These are phyloP conservation scores for Prenolepis imparis DNA, from an alignment of 2,888 invertebrate genomes.

Conservation along the genomic window DNA sequence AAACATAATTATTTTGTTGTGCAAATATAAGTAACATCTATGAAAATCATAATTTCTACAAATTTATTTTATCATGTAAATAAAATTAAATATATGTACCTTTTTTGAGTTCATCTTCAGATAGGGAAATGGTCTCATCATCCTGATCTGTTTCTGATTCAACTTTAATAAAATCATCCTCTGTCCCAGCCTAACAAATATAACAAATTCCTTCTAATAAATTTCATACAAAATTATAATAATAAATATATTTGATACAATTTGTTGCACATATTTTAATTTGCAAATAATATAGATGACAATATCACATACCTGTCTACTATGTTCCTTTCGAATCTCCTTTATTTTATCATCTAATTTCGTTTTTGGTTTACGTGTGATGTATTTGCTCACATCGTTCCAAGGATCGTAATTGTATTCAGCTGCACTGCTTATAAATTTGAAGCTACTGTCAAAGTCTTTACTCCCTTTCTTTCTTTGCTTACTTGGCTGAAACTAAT, in stretches of 20 bases:
- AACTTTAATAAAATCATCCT: slow-evolving; percentile 90
- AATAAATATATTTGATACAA: slow-evolving; percentile 19
- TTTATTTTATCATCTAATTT: slow-evolving; percentile 95
- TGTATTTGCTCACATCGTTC: slow-evolving; percentile 93
- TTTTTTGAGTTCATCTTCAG: slow-evolving; percentile 82
- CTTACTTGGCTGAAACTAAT: slow-evolving; percentile 94
- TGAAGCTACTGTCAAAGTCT: slow-evolving; percentile 93
- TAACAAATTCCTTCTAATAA: slow-evolving; percentile 8
- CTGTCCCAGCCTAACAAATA: slow-evolving; percentile 78
- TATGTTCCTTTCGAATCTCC: slow-evolving; percentile 86
- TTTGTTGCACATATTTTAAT: neutral
- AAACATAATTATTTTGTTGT: slow-evolving; percentile 11
- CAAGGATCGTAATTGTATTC: slow-evolving; percentile 94
- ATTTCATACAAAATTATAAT: neutral
- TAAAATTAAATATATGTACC: slow-evolving; percentile 70
- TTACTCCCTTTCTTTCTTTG: slow-evolving; percentile 90
- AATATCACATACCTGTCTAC: slow-evolving; percentile 85
- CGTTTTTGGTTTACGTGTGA: slow-evolving; percentile 92
- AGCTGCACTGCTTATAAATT: slow-evolving; percentile 92
- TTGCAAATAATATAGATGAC: neutral
- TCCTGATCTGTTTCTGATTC: slow-evolving; percentile 87
- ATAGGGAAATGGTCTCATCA: slow-evolving; percentile 71
- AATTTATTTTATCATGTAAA: neutral
- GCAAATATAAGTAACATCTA: neutral
- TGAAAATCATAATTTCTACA: neutral